Conservation (phyloP, 2,888 invertebrate species). For the Macrophya alboannulata region DNA sequence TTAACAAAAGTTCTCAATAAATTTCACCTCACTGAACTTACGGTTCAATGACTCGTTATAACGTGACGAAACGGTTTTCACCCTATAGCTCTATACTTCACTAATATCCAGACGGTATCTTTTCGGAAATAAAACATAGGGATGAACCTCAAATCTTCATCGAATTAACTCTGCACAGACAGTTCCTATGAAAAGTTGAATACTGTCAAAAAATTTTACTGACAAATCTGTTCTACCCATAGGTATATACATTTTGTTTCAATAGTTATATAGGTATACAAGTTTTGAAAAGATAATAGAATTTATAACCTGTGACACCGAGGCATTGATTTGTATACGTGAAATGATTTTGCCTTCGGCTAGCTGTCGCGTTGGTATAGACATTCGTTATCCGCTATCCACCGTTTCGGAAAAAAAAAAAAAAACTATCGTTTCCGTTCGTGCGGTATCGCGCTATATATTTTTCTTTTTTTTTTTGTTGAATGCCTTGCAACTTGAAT, state of each 20-base stretch:
- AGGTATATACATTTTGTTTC: neutral
- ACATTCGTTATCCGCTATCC: constrained; percentile 43
- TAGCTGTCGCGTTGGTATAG: neutral
- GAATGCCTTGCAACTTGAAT: constrained; percentile 49
- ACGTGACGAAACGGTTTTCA: neutral
- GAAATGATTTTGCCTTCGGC: constrained; percentile 20
- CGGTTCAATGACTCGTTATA: constrained; percentile 7
- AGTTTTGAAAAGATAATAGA: neutral
- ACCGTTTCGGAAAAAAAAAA: neutral
- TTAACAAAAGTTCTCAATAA: constrained; percentile 34
- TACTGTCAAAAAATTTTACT: neutral
- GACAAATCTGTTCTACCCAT: neutral
- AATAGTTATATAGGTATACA: neutral
- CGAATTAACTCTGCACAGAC: neutral
- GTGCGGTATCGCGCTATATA: constrained; percentile 27
- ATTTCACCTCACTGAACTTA: neutral
- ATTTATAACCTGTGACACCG: neutral
- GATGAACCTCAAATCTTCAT: neutral
- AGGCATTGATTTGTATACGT: neutral
- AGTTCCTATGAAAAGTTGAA: neutral
- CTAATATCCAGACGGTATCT: neutral
- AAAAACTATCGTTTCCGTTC: constrained; percentile 44
- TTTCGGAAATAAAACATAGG: neutral
- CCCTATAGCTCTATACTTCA: neutral
- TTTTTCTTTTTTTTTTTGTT: neutral